phyloP scores from a whole-genome alignment of 2,113 vertebrate genomes.

The Paramisgurnus dabryanus region DNA sequence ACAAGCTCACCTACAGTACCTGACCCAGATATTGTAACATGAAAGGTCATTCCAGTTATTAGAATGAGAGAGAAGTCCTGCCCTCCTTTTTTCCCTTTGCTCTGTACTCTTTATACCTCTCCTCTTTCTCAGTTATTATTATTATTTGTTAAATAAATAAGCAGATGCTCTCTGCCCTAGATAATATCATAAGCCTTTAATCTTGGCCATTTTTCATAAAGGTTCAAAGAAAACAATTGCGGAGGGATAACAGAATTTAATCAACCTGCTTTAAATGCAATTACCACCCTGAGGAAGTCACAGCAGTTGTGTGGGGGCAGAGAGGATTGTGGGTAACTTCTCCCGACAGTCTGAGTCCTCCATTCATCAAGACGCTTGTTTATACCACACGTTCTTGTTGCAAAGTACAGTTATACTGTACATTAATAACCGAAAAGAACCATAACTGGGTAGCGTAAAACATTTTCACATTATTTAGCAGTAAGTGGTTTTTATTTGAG shows the following conservation, averaged over 20 bases:
- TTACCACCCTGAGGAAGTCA: conserved; percentile 63
- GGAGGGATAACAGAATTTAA: conserved; percentile 71
- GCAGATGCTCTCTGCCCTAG: conserved; percentile 65
- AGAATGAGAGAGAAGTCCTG: conserved; percentile 2
- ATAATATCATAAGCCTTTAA: conserved; percentile 75
- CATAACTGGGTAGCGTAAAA: not conserved
- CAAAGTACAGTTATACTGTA: not conserved
- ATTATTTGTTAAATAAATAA: conserved; percentile 53
- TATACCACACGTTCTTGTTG: not conserved
- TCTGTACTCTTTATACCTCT: not conserved
- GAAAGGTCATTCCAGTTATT: not conserved
- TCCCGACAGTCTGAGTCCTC: conserved; percentile 11
- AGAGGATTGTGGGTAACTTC: conserved; percentile 48
- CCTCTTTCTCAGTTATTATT: not conserved
- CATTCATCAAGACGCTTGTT: not conserved
- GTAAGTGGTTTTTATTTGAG: not conserved
- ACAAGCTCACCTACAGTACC: not conserved
- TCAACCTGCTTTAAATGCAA: conserved; percentile 68
- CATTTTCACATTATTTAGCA: not conserved
- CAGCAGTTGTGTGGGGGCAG: conserved; percentile 16
- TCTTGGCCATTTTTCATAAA: conserved; percentile 76
- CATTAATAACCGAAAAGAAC: not conserved
- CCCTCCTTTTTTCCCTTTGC: not conserved
- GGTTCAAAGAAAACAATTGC: conserved; percentile 73
- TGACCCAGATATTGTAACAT: conserved; percentile 8